Evolutionary conservation across 2,888 invertebrate genomes (phyloP), one percentile per base, ranked within the genome.

Genomic region (Psylliodes chrysocephalus): DNA sequence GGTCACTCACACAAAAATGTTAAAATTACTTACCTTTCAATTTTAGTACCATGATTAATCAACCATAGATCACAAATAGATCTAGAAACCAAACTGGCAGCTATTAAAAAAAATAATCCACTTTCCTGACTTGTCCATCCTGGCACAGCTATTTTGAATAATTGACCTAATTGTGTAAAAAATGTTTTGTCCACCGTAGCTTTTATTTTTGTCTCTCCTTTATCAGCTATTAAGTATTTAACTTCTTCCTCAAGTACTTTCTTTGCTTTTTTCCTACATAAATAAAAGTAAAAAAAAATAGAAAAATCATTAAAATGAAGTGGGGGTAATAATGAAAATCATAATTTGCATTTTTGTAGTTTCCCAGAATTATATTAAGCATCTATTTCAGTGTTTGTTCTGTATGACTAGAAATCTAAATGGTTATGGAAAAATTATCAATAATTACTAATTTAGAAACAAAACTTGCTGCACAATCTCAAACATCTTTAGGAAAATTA

Each of bases 1-100:
- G n/a, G n/a, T n/a, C n/a, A n/a, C n/a, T n/a, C n/a, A n/a, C n/a
- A n/a, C 22, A 22, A 22, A 22, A 22, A 22, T 22, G 22, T 22
- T 6, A 33, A 33, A 33, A 10, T 10, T 2, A 64, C 59, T 57
- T 81, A 91, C 93, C 93, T 94, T 86, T 98, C 98, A 73, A 98
- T 90, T 59, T 92, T 87, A 1, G 98, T 98, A 8, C 94, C 93
- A 80, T 93, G 95, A 77, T 94, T 92, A 73, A 99, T 99, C 86
- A 98, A 90, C 96, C 97, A 99, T 55, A 99, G 87, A 83, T 99
- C 99, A 78, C 97, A 97, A 71, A 96, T 87, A 0, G 98, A 97
- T 72, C 98, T 87, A 1, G 93, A 90, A 17, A 97, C 87, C 40
- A 99, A 85, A 2, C 95, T 90, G 2, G 85, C 79, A 0, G 97